Conservation (phyloP, 2,797 vertebrate genomes). For the Halcyon smyrnensis region DNA sequence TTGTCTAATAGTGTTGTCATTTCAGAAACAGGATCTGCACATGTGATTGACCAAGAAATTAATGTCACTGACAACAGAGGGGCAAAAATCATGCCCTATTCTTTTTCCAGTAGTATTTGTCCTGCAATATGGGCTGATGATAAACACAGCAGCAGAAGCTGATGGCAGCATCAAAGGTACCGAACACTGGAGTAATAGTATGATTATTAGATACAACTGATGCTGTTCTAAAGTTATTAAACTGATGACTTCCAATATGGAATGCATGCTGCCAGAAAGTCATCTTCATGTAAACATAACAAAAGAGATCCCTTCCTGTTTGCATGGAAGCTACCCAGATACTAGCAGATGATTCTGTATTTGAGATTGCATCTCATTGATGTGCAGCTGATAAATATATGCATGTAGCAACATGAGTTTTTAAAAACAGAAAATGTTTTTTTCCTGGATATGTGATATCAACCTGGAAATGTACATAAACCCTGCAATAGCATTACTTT, state of each 20-base stretch:
- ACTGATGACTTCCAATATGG: background rate
- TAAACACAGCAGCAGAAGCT: background rate
- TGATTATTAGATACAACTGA: background rate
- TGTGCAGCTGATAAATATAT: background rate
- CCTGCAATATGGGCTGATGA: background rate
- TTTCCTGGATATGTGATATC: background rate
- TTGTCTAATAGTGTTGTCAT: background rate
- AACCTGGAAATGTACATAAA: background rate
- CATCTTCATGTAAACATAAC: background rate
- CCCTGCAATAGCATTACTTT: background rate
- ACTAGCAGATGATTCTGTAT: background rate
- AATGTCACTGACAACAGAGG: background rate
- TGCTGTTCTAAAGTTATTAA: background rate
- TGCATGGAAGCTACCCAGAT: background rate
- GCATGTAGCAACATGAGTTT: background rate
- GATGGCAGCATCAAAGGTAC: background rate
- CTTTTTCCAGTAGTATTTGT: background rate
- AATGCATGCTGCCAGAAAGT: background rate
- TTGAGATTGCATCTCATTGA: background rate
- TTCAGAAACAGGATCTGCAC: background rate
- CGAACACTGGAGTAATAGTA: background rate
- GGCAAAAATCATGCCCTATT: background rate
- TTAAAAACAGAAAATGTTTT: background rate
- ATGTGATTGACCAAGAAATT: background rate
- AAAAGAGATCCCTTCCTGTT: background rate